Evolutionary conservation across 2,797 vertebrate genomes (phyloP).

Genomic region (Neomorphus geoffroyi): DNA sequence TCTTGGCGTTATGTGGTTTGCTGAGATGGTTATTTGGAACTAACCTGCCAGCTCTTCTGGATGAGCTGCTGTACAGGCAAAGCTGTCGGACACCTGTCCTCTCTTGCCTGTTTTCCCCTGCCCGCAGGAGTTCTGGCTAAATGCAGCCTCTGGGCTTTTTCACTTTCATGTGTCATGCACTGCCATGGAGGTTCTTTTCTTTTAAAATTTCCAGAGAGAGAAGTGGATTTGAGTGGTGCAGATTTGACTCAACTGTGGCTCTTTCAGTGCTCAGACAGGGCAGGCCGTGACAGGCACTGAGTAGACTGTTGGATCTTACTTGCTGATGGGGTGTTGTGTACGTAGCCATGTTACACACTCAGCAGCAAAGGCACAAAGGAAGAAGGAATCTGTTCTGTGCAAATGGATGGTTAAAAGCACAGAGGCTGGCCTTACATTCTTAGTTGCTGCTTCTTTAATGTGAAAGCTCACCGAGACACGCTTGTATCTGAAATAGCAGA

Average conservation of each 20-base stretch:
- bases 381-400: not conserved
- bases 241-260: not conserved
- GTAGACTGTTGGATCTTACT: not conserved
- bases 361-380: not conserved
- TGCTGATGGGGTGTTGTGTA: not conserved
- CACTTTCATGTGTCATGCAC: not conserved
- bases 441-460: not conserved
- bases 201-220: not conserved
- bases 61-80: not conserved
- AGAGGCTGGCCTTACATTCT: not conserved
- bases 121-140: not conserved
- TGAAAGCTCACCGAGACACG: not conserved
- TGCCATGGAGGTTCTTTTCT: not conserved
- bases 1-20: not conserved
- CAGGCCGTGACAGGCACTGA: not conserved
- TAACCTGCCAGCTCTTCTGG: not conserved
- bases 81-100: not conserved
- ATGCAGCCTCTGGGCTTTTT: not conserved
- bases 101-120: not conserved
- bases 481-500: constrained; percentile 8
- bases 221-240: not conserved
- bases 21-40: not conserved
- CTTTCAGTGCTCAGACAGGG: not conserved
- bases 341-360: not conserved
- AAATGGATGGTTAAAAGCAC: not conserved